Percentiles rank a stretch among this genome's conserved stretches.
These are phyloP conservation scores for Vespertilio murinus DNA, from an alignment of 2,797 vertebrate genomes.

Conservation along the genomic window DNA sequence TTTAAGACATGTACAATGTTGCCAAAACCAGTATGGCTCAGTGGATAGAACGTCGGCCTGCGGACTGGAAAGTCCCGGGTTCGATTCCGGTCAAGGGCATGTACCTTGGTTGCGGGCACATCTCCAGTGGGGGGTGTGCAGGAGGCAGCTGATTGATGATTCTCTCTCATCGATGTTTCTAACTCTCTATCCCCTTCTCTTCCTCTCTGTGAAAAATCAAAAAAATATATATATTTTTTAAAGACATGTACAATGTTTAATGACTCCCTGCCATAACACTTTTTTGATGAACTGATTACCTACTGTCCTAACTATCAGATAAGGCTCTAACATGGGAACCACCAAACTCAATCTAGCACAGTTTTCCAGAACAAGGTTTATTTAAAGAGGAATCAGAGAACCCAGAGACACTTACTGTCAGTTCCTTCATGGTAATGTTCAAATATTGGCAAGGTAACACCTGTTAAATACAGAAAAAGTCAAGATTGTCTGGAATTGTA, in stretches of 20 bases:
- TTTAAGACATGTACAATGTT: too few relatives aligned
- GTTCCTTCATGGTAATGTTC: constrained; percentile 99
- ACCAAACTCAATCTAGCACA: not conserved
- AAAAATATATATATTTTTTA: too few relatives aligned
- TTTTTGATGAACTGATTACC: not conserved
- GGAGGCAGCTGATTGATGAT: too few relatives aligned
- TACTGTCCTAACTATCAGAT: not conserved
- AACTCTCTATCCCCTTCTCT: too few relatives aligned
- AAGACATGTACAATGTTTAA: not conserved
- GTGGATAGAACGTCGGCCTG: too few relatives aligned
- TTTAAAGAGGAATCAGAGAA: constrained; percentile 20
- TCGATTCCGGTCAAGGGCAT: too few relatives aligned
- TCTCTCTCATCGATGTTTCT: too few relatives aligned
- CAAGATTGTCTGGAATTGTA: not conserved
- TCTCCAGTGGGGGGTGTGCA: too few relatives aligned
- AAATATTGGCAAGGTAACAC: constrained; percentile 98
- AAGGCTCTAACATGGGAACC: not conserved
- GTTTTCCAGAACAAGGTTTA: not conserved
- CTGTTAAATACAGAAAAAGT: constrained; percentile 82
- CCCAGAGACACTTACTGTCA: constrained; percentile 92
- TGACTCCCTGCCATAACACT: not conserved
- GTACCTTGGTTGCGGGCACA: too few relatives aligned
- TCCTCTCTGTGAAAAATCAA: too few relatives aligned
- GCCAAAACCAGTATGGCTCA: too few relatives aligned
- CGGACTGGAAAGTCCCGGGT: too few relatives aligned